phyloP scores from a whole-genome alignment of 2,797 vertebrate species.

The Crenichthys baileyi region DNA sequence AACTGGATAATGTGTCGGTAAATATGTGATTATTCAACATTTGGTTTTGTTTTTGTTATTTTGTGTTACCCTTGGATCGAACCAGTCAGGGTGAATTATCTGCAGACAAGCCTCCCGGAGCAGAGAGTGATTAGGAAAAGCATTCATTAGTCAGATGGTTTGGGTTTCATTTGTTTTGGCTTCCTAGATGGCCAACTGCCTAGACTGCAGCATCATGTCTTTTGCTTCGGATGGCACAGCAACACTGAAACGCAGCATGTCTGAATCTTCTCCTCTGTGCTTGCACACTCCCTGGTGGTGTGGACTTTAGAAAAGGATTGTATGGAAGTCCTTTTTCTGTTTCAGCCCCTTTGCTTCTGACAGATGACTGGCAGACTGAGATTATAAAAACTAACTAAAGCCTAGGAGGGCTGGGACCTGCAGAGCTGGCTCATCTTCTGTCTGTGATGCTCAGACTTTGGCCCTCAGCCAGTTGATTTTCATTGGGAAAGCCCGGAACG shows the following conservation, averaged over 20 bases:
- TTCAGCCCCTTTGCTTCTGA: constrained; percentile 65
- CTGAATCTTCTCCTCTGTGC: constrained; percentile 69
- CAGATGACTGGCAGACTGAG: constrained; percentile 77
- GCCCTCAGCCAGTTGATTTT: constrained; percentile 72
- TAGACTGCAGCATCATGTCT: constrained; percentile 75
- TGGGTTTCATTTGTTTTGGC: constrained; percentile 75
- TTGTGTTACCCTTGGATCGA: constrained; percentile 42
- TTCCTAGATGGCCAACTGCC: constrained; percentile 68
- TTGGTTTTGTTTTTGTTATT: constrained; percentile 20
- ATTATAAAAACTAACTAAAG: constrained; percentile 75
- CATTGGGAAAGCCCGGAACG: constrained; percentile 77
- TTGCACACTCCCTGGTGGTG: constrained; percentile 63
- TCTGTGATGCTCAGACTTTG: constrained; percentile 64
- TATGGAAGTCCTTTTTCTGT: constrained; percentile 46
- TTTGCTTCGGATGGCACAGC: constrained; percentile 71
- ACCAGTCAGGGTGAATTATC: constrained; percentile 60
- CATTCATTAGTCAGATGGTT: constrained; percentile 68
- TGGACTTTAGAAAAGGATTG: constrained; percentile 68
- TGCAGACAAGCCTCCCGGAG: constrained; percentile 58
- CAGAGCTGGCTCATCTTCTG: constrained; percentile 70
- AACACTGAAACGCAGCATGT: constrained; percentile 71
- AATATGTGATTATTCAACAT: constrained; percentile 40
- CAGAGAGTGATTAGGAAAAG: constrained; percentile 59
- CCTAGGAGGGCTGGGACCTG: constrained; percentile 71
- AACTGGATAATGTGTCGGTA: constrained; percentile 41